These are phyloP conservation scores for Mormoops blainvillei DNA, from an alignment of 2,113 vertebrate genomes.

Conservation along the genomic window DNA sequence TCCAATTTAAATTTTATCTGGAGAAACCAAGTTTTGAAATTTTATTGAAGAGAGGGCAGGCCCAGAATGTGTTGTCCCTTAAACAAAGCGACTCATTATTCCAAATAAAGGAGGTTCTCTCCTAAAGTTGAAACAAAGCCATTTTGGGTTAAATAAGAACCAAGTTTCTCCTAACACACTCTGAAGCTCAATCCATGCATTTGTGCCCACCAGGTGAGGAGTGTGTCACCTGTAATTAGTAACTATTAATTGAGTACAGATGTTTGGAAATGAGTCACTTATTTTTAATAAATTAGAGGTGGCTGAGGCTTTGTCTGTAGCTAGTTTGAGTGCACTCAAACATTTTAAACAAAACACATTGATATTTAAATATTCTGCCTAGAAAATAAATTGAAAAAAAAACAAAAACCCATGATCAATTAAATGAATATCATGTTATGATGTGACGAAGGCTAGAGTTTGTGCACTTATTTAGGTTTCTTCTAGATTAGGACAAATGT, in stretches of 20 bases:
- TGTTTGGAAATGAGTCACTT: not conserved
- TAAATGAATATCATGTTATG: not conserved
- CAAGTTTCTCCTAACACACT: not conserved
- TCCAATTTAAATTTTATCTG: not conserved
- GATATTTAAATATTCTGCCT: not conserved
- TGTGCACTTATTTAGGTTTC: not conserved
- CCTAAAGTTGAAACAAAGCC: not conserved
- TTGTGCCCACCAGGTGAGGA: not conserved
- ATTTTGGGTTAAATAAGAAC: not conserved
- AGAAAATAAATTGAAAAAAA: not conserved
- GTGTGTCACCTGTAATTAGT: not conserved
- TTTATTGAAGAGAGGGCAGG: not conserved
- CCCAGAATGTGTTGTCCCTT: not conserved
- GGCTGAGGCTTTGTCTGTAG: not conserved
- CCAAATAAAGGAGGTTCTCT: not conserved
- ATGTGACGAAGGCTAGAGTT: not conserved
- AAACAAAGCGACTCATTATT: constrained; percentile 3
- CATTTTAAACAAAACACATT: not conserved
- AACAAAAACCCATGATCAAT: not conserved
- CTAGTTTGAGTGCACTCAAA: not conserved
- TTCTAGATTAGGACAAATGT: not conserved
- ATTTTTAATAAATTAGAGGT: not conserved
- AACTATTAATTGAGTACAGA: not conserved
- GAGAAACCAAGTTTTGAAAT: not conserved
- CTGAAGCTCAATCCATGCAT: not conserved